Evolutionary conservation across 2,888 invertebrate species (phyloP).

Genomic region (Halocaridina rubra): DNA sequence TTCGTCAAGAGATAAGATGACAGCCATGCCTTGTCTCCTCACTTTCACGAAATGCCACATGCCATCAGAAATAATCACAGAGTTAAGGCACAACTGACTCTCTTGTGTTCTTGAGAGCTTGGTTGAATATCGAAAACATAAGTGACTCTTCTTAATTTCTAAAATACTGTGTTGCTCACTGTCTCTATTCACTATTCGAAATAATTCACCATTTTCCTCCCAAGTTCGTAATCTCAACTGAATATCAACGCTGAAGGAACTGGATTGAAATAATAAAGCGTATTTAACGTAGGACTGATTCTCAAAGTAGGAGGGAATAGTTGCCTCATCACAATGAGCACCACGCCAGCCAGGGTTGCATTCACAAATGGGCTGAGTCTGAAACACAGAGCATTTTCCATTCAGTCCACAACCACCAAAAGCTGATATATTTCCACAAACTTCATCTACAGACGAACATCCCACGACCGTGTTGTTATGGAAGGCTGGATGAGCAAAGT

Average conservation of each 20-base stretch:
- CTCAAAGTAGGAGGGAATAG: slow-evolving; percentile 91
- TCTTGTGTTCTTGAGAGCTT: slow-evolving; percentile 70
- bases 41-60: slow-evolving; percentile 96
- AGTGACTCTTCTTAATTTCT: slow-evolving; percentile 66
- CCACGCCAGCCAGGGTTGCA: slow-evolving; percentile 10
- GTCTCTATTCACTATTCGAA: slow-evolving; percentile 94
- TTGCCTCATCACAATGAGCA: slow-evolving; percentile 84
- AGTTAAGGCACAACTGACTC: slow-evolving; percentile 87
- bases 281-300: slow-evolving; percentile 95
- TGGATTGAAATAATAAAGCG: slow-evolving; percentile 92
- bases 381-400: neutral
- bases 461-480: slow-evolving; percentile 85
- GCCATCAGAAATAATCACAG: slow-evolving; percentile 91
- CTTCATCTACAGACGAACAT: slow-evolving; percentile 92
- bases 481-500: slow-evolving; percentile 91
- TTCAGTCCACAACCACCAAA: neutral
- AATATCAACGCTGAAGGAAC: slow-evolving; percentile 90
- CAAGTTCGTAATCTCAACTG: slow-evolving; percentile 93
- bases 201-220: slow-evolving; percentile 91
- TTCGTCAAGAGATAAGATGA: slow-evolving; percentile 90
- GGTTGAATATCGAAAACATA: neutral
- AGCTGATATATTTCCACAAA: slow-evolving; percentile 66
- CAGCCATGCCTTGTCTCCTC: slow-evolving; percentile 89
- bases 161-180: slow-evolving; percentile 93
- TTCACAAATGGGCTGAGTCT: neutral